These are phyloP conservation scores for Eupithecia insigniata DNA, from an alignment of 2,888 invertebrate genomes.

Conservation along the genomic window DNA sequence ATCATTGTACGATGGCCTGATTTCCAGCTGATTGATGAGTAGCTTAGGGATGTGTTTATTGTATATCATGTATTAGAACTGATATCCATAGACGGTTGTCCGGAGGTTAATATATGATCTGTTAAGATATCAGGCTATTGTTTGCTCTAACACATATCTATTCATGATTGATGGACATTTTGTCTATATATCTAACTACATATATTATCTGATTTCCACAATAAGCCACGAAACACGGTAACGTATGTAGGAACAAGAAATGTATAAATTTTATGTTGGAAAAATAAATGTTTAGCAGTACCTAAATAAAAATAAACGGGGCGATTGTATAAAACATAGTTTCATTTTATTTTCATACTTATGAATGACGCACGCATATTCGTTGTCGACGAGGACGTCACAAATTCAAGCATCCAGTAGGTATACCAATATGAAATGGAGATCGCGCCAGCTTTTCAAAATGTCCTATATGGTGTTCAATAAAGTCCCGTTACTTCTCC, in stretches of 20 bases:
- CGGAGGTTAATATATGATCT: conserved; percentile 1
- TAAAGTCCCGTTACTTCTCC: background rate
- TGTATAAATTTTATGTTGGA: conserved; percentile 76
- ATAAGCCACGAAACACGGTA: conserved; percentile 70
- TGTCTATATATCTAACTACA: conserved; percentile 21
- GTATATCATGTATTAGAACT: conserved; percentile 9
- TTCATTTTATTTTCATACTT: conserved; percentile 59
- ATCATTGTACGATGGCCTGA: conserved; percentile 1
- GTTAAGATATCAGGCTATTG: conserved; percentile 9
- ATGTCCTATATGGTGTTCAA: no score
- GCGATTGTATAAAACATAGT: conserved; percentile 70
- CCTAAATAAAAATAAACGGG: conserved; percentile 74
- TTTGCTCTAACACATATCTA: conserved; percentile 10
- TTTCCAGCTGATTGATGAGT: conserved; percentile 17
- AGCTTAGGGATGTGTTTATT: conserved; percentile 6
- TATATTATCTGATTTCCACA: conserved; percentile 10
- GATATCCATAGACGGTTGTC: background rate
- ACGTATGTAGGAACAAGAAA: conserved; percentile 65
- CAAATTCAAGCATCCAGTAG: no score
- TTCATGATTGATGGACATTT: conserved; percentile 16
- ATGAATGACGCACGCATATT: no score
- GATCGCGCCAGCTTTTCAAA: no score
- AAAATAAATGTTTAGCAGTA: conserved; percentile 71
- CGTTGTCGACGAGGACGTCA: no score
- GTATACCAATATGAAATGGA: no score